Evolutionary conservation across 1,140 invertebrate species (phyloP), one percentile per base, ranked within the genome.

Genomic region (Saccostrea echinata): DNA sequence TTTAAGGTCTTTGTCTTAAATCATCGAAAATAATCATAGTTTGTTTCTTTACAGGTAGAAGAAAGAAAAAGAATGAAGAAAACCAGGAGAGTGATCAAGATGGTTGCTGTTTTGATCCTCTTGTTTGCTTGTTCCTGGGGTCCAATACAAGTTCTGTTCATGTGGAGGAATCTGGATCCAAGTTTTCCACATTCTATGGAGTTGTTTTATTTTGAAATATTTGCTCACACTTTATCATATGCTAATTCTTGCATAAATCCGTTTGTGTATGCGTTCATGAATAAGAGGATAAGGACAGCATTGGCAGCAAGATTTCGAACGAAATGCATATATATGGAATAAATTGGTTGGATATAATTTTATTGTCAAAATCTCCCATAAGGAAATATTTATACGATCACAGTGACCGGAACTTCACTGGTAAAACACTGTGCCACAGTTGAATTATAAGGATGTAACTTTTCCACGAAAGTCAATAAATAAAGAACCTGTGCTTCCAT

Each of bases 81-180:
- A 21, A 61, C 55, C 4, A 97, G 97, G 94, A 96, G 98, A 88
- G 98, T 98, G 1, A 99, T 98, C 3, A 96, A 98, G 87, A 97
- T 99, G 96, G 98, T 99, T 13, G 96, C 98, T 52, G 97, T 98
- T 18, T 98, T 99, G 21, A 98, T 99, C 0, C 96, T 98, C 24
- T 98, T 98, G 30, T 99, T 99, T 94, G 98, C 98, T 9, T 96
- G 98, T 64, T 99, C 98, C 95, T 99, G 98, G 98, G 97, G 97
- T 91, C 98, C 98, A 1, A 97, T 99, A 92, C 98, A 98, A 96
- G 91, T 96, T 11, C 92, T 93, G 85, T 96, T 96, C 57, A 86
- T 92, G 16, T 92, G 91, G 88, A 80, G 84, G 24, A 55, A 71
- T 43, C 88, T 91, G n/a, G 85, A 86, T 30, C 86, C 86, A 13